Percentiles rank a stretch among this genome's conserved stretches.
Conservation (phyloP, 2,113 vertebrate species). For the Apteryx owenii region DNA sequence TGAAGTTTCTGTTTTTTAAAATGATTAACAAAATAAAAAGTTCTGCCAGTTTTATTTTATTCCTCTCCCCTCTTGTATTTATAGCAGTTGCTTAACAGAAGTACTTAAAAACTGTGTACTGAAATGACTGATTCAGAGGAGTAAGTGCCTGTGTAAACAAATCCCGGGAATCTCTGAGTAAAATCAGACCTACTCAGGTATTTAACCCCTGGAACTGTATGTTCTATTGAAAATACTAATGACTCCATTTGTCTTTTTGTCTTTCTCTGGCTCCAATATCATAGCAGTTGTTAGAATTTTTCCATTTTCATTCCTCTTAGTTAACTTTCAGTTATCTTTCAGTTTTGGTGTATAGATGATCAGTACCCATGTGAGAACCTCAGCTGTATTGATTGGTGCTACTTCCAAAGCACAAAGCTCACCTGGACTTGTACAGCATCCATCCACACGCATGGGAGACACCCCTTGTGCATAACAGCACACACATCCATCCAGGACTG, state of each 20-base stretch:
- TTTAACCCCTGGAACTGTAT: background rate
- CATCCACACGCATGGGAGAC: fast-evolving
- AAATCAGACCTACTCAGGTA: background rate
- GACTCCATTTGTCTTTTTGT: background rate
- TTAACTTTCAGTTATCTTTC: background rate
- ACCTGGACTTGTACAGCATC: too few relatives aligned
- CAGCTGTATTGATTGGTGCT: background rate
- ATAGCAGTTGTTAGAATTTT: background rate
- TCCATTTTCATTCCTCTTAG: background rate
- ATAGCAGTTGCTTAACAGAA: background rate
- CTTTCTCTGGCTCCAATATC: background rate
- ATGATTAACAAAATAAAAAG: background rate
- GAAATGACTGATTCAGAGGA: background rate
- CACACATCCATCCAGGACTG: too few relatives aligned
- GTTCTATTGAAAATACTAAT: background rate
- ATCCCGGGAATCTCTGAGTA: background rate
- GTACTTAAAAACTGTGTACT: background rate
- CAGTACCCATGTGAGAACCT: background rate
- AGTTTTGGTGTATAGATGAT: background rate
- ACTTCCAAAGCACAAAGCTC: background rate
- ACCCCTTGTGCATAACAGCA: too few relatives aligned
- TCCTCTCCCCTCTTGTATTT: background rate
- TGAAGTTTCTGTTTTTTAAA: background rate
- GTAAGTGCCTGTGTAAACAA: background rate
- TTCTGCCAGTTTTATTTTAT: background rate